A percentile compares a stretch with the other conserved stretches of the same genome.
These are phyloP conservation scores for Amiota mariae DNA, from an alignment of 2,888 invertebrate genomes.

Conservation along the genomic window DNA sequence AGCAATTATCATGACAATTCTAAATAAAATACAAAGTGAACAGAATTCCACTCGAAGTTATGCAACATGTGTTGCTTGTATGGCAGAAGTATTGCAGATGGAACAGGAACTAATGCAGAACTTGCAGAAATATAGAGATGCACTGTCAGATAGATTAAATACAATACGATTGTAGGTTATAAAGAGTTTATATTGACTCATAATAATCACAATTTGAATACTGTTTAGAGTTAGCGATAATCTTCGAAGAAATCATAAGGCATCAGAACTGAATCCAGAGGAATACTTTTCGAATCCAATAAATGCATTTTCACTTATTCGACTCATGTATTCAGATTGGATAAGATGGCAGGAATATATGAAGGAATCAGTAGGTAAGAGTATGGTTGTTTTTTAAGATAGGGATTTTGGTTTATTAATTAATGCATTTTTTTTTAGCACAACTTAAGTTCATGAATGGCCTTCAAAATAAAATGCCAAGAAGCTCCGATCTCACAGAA, in stretches of 20 bases:
- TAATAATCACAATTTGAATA: too few relatives aligned
- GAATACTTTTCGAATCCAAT: background rate
- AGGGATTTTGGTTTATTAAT: background rate
- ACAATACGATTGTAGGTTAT: too few relatives aligned
- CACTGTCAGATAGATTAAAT: background rate
- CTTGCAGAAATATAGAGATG: background rate
- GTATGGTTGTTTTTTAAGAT: conserved; percentile 36
- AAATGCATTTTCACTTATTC: conserved; percentile 19
- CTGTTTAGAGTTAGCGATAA: background rate
- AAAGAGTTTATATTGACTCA: too few relatives aligned
- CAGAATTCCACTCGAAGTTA: too few relatives aligned
- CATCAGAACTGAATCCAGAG: background rate
- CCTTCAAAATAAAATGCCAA: conserved; percentile 75
- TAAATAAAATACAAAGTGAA: too few relatives aligned
- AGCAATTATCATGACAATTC: too few relatives aligned
- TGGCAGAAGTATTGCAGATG: background rate
- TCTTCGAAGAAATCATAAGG: background rate
- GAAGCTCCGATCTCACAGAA: conserved; percentile 89
- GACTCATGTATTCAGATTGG: conserved; percentile 62
- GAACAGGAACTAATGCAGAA: background rate
- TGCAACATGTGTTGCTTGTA: too few relatives aligned
- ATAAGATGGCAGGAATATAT: conserved; percentile 49
- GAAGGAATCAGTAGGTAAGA: conserved; percentile 41
- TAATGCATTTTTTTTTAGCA: conserved; percentile 1
- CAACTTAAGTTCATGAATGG: conserved; percentile 46